Evolutionary conservation across 2,113 vertebrate genomes (phyloP).

Genomic region (Oncorhynchus kisutch): DNA sequence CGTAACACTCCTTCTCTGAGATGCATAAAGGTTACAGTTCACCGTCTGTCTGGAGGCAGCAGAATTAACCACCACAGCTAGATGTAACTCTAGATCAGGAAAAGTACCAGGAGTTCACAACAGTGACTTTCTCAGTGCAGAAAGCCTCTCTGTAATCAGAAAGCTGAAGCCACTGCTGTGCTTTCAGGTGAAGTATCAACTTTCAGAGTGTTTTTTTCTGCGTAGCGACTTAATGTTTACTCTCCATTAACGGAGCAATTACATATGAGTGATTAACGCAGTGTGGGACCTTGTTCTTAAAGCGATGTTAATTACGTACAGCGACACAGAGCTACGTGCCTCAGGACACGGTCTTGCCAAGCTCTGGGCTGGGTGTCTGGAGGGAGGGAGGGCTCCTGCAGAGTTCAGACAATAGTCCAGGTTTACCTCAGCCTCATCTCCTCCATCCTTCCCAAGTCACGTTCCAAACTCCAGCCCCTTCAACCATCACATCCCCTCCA

Average conservation of each 20-base stretch:
- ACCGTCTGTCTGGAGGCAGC: too few species aligned
- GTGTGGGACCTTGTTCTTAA: slow-evolving; percentile 27
- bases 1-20: too few species aligned
- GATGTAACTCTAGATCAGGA: too few species aligned
- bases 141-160: slow-evolving; percentile 27
- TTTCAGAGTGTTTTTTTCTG: slow-evolving; percentile 1
- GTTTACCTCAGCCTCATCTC: neutral
- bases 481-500: neutral
- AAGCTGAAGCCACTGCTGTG: neutral
- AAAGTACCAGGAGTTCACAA: slow-evolving; percentile 1
- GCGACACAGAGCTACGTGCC: slow-evolving; percentile 7
- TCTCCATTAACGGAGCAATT: slow-evolving; percentile 46
- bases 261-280: slow-evolving; percentile 46
- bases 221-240: slow-evolving; percentile 28
- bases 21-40: too few species aligned
- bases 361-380: neutral
- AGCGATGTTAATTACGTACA: slow-evolving; percentile 28
- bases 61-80: too few species aligned
- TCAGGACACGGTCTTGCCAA: slow-evolving; percentile 18
- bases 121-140: neutral
- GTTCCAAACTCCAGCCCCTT: neutral
- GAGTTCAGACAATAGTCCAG: too few species aligned
- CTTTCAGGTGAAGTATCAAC: neutral
- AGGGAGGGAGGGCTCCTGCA: too few species aligned
- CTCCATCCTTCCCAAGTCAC: neutral